phyloP scores from a whole-genome alignment of 2,113 vertebrate genomes.

The Poecilia latipinna region DNA sequence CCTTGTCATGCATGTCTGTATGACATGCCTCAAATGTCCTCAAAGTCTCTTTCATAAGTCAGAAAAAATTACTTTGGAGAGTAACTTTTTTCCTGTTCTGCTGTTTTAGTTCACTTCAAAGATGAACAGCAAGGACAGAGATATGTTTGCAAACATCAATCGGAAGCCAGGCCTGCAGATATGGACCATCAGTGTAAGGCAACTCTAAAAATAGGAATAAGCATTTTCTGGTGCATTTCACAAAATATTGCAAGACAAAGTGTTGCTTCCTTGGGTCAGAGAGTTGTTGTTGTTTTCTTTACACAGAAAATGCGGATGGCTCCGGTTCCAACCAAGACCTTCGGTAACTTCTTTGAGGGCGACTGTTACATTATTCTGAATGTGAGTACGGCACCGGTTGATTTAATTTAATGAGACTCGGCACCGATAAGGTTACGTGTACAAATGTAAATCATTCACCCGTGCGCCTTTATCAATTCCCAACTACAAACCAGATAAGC shows the following conservation, averaged over 20 bases:
- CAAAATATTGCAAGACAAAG: neutral
- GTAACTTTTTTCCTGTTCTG: neutral
- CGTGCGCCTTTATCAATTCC: neutral
- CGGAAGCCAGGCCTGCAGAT: constrained; percentile 87
- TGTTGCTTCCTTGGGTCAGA: neutral
- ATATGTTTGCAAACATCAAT: constrained; percentile 70
- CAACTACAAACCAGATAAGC: constrained; percentile 66
- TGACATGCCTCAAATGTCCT: no score
- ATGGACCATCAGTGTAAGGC: constrained; percentile 92
- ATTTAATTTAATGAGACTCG: constrained; percentile 29
- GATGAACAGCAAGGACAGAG: constrained; percentile 73
- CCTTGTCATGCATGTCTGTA: no score
- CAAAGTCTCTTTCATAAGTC: no score
- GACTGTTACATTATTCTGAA: constrained; percentile 88
- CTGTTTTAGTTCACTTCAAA: constrained; percentile 77
- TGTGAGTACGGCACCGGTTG: constrained; percentile 76
- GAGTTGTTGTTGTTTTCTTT: constrained; percentile 9
- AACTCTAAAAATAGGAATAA: neutral
- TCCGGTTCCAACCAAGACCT: constrained; percentile 82
- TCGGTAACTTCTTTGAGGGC: constrained; percentile 90
- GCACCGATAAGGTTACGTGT: neutral
- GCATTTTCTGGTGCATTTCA: neutral
- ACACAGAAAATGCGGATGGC: constrained; percentile 89
- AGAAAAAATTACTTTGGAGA: neutral
- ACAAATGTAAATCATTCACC: neutral